These are phyloP conservation scores for Sipha maydis DNA, from an alignment of 2,888 invertebrate genomes.

Conservation along the genomic window DNA sequence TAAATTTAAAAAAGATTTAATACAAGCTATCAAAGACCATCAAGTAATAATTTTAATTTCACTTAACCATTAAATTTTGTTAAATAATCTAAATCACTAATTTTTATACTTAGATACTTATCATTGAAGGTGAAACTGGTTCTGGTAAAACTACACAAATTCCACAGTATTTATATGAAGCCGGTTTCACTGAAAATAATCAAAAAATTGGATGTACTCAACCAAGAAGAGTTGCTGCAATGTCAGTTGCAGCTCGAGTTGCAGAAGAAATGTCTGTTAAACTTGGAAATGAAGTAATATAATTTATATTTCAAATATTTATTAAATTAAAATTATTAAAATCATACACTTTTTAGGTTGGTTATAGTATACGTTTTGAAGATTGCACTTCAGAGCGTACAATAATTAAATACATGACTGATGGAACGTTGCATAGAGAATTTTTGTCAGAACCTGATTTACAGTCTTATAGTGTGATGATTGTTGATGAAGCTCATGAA, in stretches of 20 bases:
- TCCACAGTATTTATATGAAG: slow-evolving; percentile 96
- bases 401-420: slow-evolving; percentile 98
- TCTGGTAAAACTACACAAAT: slow-evolving; percentile 99
- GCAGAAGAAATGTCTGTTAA: slow-evolving; percentile 98
- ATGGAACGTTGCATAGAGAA: slow-evolving; percentile 96
- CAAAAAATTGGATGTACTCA: slow-evolving; percentile 97
- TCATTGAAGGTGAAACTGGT: slow-evolving; percentile 98
- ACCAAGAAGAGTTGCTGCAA: slow-evolving; percentile 96
- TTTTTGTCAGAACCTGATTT: slow-evolving; percentile 97
- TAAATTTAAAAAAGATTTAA: slow-evolving; percentile 88
- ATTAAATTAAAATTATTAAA: background rate
- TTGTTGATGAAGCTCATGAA: slow-evolving; percentile 99
- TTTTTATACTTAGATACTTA: slow-evolving; percentile 74
- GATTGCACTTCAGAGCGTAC: slow-evolving; percentile 99
- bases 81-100: background rate
- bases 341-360: slow-evolving; percentile 69
- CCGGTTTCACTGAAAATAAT: slow-evolving; percentile 84
- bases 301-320: slow-evolving; percentile 67
- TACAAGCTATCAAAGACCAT: slow-evolving; percentile 89
- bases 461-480: slow-evolving; percentile 96
- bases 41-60: slow-evolving; percentile 71
- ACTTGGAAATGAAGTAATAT: slow-evolving; percentile 90
- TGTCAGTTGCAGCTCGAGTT: slow-evolving; percentile 99
- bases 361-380: slow-evolving; percentile 92
- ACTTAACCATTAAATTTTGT: background rate